Base-by-base conservation (phyloP, 2,888 invertebrate species). In the Tortrix viridana region DNA sequence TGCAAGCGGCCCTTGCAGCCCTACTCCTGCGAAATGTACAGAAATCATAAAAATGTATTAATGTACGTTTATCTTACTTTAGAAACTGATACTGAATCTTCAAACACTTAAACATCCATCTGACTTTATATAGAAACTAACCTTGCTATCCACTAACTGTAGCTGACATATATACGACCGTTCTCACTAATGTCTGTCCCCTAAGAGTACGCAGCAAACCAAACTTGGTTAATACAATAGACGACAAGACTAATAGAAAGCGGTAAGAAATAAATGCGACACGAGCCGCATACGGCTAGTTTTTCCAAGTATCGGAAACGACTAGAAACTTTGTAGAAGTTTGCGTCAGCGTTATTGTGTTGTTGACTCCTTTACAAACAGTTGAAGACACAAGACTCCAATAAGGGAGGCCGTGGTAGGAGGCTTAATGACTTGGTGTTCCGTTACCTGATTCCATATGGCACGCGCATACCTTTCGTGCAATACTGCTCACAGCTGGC, bases 311-410 rank as follows among this genome's bases (percentile, higher is more conserved):
- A 61, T 55, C 32, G 55, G 55, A 49, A 55, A 49, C 44, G 55
- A 49, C 26, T 60, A 23, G 47, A 26, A 60, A 55, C 61, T 56
- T 61, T 4, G 48, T 48, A 26, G 49, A 43, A 49, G 59, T 59
- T 60, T 37, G 16, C 48, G 37, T 37, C 46, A 41, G 44, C 55
- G 37, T 43, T 44, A 61, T 49, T 61, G 61, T 61, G 55, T 19
- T 56, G 61, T 56, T 44, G 18, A 49, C 22, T 48, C 48, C 48
- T 54, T 60, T 55, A 37, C 49, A 18, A 44, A 48, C 32, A 47
- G 23, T 37, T n/a, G 16, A 44, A 50, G 46, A 22, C 43, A 43
- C 48, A 47, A 38, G 46, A n/a, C 41, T 48, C 32, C 41, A 60
- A 60, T 60, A 54, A 60, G 7, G 22, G 37, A n/a, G 41, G 41